Base-by-base conservation (phyloP, 2,797 vertebrate species). In the Enteromius trimaculatus region DNA sequence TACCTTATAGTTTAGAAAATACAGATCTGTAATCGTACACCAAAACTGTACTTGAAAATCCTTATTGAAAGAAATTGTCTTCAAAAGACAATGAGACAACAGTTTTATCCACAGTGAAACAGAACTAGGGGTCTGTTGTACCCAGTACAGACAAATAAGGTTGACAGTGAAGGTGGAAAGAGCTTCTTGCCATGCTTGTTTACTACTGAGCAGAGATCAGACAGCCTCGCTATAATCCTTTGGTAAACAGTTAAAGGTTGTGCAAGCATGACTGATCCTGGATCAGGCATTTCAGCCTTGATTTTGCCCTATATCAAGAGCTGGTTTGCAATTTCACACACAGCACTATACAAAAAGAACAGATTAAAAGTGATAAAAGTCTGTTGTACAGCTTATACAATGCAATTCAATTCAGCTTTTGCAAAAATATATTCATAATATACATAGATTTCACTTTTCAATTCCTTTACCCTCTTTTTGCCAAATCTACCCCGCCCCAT, bases 101-200 rank as follows among this genome's bases (percentile, higher is more conserved):
- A 19, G 77, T 37, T 60, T 49, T 78, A 34, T 65, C 44, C 51
- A 82, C 76, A 84, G 85, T 91, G 82, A 88, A 88, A 84, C 82
- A 92, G 77, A 89, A 85, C 78, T 53, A 90, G 92, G 92, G 91
- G 83, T 97, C 97, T 97, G 97, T 97, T 97, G 95, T 96, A 94
- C 95, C 95, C 94, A 95, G 94, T 95, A 95, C 93, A 96, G 94
- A 95, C 94, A 93, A 94, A 94, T 47, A 95, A 94, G 77, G 90
- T 92, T 81, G 80, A 95, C 93, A 93, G 95, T 95, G 94, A 94
- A 93, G 90, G 92, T 92, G 93, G 91, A 90, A 87, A 87, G 58
- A 79, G 62, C 70, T n/a, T 79, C 64, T 68, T 83, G 65, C 39
- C 66, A 78, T 74, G 80, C 79, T 82, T 68, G 44, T 51, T 34